Base-by-base conservation (phyloP, 2,113 vertebrate genomes). In the Datnioides undecimradiatus region DNA sequence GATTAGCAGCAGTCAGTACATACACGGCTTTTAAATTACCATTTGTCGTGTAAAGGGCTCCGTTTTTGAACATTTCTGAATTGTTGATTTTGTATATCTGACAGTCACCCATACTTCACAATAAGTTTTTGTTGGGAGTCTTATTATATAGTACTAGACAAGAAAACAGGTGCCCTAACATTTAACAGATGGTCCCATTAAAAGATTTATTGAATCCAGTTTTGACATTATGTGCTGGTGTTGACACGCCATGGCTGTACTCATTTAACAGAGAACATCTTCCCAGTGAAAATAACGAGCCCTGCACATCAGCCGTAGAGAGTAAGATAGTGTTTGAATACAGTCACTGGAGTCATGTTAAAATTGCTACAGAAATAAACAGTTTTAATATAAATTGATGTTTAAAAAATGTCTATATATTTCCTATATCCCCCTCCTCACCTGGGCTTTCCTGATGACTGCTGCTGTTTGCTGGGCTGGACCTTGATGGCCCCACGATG, bases 401-500 rank as follows among this genome's bases (percentile, higher is more conserved):
- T n/a, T n/a, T n/a, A n/a, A n/a, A n/a, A n/a, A 23, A 11, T 23
- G 12, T 8, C 0, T n/a, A 13, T 7, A 40, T 23, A 46, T 25
- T 25, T 21, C 49, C 45, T 51, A 13, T 16, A 41, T 66, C 10
- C 23, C 38, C 1, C 5, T 51, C 21, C 89, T 92, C 69, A 95
- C 94, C 94, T 95, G 48, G 83, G 76, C 63, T 95, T 95, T 68
- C 79, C 87, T 0, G 91, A 75, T 0, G 80, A 27, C 60, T 45
- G 85, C 31, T 88, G 90, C 60, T 84, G 84, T 57, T 68, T 86
- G 73, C 36, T 87, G 70, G 91, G 23, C 72, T 93, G 91, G 41
- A 92, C 59, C 87, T 88, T 93, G 8, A 95, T 95, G 93, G 93
- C 93, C 73, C 96, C 94, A 66, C 96, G 96, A 76, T 97, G 96